These are phyloP conservation scores for Oplegnathus fasciatus DNA, from an alignment of 2,113 vertebrate species.

Conservation along the genomic window DNA sequence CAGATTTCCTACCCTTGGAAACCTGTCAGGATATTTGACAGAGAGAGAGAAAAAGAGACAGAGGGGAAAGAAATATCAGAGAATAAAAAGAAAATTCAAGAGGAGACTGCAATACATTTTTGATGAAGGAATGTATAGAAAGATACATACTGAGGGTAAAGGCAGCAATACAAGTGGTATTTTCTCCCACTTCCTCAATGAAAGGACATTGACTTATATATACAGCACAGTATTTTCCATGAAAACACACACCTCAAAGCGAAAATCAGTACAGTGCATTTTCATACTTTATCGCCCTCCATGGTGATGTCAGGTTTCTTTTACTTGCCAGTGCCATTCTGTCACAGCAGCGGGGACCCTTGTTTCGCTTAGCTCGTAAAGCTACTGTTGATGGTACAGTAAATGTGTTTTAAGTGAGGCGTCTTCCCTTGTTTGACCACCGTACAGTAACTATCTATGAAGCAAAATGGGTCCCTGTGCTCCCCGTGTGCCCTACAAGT, in stretches of 20 bases:
- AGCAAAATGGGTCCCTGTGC: too few relatives aligned
- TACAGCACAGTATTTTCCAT: too few relatives aligned
- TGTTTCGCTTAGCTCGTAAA: too few relatives aligned
- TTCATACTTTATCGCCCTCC: background rate
- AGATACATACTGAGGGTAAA: background rate
- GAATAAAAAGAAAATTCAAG: background rate
- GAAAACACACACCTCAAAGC: background rate
- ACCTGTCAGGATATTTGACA: background rate
- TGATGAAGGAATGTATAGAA: slow-evolving; percentile 16
- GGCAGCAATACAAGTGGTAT: too few relatives aligned
- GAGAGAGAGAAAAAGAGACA: background rate
- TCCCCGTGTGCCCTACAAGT: too few relatives aligned
- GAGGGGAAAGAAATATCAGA: background rate
- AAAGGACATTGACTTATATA: too few relatives aligned
- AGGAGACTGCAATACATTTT: background rate
- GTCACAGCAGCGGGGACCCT: too few relatives aligned
- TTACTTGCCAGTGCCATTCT: too few relatives aligned
- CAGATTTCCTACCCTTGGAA: background rate
- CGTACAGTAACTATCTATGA: too few relatives aligned
- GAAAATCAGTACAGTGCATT: background rate
- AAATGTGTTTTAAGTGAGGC: too few relatives aligned
- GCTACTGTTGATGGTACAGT: too few relatives aligned
- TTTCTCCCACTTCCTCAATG: background rate
- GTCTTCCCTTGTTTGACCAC: too few relatives aligned
- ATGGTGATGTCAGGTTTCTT: background rate